Conservation (phyloP, 2,888 invertebrate genomes). For the Drosophila setosimentum region DNA sequence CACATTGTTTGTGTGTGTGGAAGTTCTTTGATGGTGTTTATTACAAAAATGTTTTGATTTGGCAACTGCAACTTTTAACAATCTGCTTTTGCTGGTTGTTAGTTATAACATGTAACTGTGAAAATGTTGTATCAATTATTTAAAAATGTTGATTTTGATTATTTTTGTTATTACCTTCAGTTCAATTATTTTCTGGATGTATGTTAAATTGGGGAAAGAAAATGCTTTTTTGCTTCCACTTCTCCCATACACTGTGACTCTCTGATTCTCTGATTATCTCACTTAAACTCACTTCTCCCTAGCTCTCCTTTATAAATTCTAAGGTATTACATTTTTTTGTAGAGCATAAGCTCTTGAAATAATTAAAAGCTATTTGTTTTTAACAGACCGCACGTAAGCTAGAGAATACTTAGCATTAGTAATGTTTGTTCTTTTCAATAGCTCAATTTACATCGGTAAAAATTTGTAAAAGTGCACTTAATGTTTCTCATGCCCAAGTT, state of each 20-base stretch:
- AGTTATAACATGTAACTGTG: no score
- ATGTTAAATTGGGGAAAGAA: no score
- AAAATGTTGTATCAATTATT: no score
- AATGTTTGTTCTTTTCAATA: background rate
- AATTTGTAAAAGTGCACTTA: background rate
- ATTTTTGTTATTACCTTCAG: no score
- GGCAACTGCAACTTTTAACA: background rate
- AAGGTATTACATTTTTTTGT: background rate
- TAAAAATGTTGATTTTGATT: no score
- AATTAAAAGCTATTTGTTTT: background rate
- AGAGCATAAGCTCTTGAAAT: background rate
- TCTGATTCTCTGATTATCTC: background rate
- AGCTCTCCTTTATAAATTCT: background rate
- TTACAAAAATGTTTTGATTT: slow-evolving; percentile 2
- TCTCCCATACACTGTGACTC: background rate
- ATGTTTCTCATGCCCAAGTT: slow-evolving; percentile 19
- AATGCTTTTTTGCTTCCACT: background rate
- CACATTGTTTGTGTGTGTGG: background rate
- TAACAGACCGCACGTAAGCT: background rate
- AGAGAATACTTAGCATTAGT: background rate
- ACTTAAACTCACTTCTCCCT: background rate
- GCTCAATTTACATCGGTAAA: background rate
- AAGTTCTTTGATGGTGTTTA: background rate
- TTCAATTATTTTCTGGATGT: no score
- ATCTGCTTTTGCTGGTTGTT: background rate